These are phyloP conservation scores for Gila robusta DNA, from an alignment of 2,797 vertebrate species.

Conservation along the genomic window DNA sequence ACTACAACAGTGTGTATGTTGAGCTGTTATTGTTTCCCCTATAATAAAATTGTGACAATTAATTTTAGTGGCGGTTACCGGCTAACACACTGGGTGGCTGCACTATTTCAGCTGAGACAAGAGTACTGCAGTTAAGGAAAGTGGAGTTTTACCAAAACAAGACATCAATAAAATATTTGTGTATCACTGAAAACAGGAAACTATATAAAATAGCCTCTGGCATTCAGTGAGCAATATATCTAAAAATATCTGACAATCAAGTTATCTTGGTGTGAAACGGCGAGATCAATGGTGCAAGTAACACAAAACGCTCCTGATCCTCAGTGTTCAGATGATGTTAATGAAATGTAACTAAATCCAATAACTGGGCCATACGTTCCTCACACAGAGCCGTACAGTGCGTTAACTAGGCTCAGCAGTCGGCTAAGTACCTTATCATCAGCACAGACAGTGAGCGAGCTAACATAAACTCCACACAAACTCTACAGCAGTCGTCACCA, in stretches of 20 bases:
- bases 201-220: constrained; percentile 23
- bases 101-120: neutral
- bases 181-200: constrained; percentile 3
- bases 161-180: neutral
- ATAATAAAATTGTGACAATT: constrained; percentile 45
- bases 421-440: constrained; percentile 52
- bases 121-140: neutral
- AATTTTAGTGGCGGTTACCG: constrained; percentile 8
- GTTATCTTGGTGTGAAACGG: constrained; percentile 3
- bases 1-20: constrained; percentile 24
- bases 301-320: constrained; percentile 21
- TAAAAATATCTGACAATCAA: constrained; percentile 12
- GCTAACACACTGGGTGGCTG: constrained; percentile 2
- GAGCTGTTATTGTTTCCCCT: constrained; percentile 46
- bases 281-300: constrained; percentile 23
- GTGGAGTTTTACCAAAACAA: constrained; percentile 1
- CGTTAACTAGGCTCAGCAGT: constrained; percentile 50
- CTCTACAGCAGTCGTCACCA: neutral
- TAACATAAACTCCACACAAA: constrained; percentile 25
- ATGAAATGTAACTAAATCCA: constrained; percentile 50
- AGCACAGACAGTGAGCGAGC: constrained; percentile 28
- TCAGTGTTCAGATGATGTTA: constrained; percentile 41
- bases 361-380: constrained; percentile 46
- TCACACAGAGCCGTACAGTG: constrained; percentile 13
- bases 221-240: constrained; percentile 23